A percentile compares a stretch with the other conserved stretches of the same genome.
phyloP scores from a whole-genome alignment of 1,140 invertebrate genomes.

The Heliothis virescens region DNA sequence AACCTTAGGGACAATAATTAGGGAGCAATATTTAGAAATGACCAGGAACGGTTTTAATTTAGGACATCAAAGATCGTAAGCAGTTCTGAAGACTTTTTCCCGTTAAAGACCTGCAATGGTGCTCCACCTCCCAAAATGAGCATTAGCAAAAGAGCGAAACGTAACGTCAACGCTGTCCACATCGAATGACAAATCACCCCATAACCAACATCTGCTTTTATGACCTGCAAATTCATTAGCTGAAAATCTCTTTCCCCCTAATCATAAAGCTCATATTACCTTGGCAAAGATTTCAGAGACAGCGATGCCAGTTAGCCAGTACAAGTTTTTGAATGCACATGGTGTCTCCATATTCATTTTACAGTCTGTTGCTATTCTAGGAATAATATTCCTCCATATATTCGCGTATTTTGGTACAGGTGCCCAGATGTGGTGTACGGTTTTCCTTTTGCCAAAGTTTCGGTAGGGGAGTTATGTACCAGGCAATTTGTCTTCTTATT shows the following conservation, averaged over 20 bases:
- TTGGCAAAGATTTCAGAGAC: slow-evolving; percentile 45
- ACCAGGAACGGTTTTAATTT: slow-evolving; percentile 6
- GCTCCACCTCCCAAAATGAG: slow-evolving; percentile 49
- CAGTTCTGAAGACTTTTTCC: slow-evolving; percentile 56
- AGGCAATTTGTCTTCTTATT: slow-evolving; percentile 72
- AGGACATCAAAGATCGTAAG: slow-evolving; percentile 31
- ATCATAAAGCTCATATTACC: slow-evolving; percentile 50
- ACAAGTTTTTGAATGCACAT: slow-evolving; percentile 78
- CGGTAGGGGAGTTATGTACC: slow-evolving; percentile 55
- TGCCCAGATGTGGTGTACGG: slow-evolving; percentile 78
- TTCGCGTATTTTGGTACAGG: slow-evolving; percentile 78
- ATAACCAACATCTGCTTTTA: slow-evolving; percentile 62
- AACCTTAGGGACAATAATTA: not conserved
- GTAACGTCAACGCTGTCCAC: slow-evolving; percentile 73
- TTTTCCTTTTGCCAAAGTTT: slow-evolving; percentile 71
- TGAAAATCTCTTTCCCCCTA: slow-evolving; percentile 30
- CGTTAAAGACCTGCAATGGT: slow-evolving; percentile 42
- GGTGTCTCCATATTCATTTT: slow-evolving; percentile 80
- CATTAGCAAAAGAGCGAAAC: slow-evolving; percentile 64
- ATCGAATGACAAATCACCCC: slow-evolving; percentile 80
- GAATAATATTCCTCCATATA: slow-evolving; percentile 79
- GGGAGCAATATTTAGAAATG: not conserved
- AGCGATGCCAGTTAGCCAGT: slow-evolving; percentile 52
- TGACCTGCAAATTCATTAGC: slow-evolving; percentile 17
- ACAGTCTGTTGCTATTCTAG: slow-evolving; percentile 85